Evolutionary conservation across 2,888 invertebrate genomes (phyloP), one percentile per base, ranked within the genome.

Genomic region (Mycalesis mineus): DNA sequence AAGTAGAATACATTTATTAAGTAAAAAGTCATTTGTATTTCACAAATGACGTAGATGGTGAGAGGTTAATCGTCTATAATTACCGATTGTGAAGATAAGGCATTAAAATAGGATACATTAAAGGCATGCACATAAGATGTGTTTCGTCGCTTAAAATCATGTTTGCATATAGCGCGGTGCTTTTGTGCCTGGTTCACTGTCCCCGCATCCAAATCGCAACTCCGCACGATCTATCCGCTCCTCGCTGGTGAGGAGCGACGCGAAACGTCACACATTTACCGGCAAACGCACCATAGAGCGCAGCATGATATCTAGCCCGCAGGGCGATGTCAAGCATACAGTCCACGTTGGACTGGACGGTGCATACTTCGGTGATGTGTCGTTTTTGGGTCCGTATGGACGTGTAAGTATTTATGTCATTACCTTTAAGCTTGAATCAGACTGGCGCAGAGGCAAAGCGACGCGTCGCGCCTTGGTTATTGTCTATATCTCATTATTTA

Each of bases 261-360:
- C 91, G 42, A 88, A 85, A 66, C 74, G 88, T 9, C 86, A 87
- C 66, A 86, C 88, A 7, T 84, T 78, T 67, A 91, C 90, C 13
- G 91, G 91, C 70, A 92, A 92, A 74, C 88, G 95, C 53, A 94
- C 94, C 66, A 91, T 97, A 55, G 92, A 95, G 58, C 94, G 96
- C 7, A 96, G 95, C 78, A 97, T 98, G 98, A 99, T 99, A 73
- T 98, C 98, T 48, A 94, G 96, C 60, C 99, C 99, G 0, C 98
- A 98, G 79, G 98, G 97, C 39, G 98, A 99, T 80, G 93, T 99
- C 15, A 96, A 98, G 73, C 99, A 99, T 79, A 99, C 98, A 0
- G 91, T 93, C 0, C 99, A 99, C 79, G 97, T 99, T 9, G 99
- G 99, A 0, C 91, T 98, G 42, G 99, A 99, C 80, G 99, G 99